Evolutionary conservation across 2,113 vertebrate genomes (phyloP).

Genomic region (Chaenocephalus aceratus): DNA sequence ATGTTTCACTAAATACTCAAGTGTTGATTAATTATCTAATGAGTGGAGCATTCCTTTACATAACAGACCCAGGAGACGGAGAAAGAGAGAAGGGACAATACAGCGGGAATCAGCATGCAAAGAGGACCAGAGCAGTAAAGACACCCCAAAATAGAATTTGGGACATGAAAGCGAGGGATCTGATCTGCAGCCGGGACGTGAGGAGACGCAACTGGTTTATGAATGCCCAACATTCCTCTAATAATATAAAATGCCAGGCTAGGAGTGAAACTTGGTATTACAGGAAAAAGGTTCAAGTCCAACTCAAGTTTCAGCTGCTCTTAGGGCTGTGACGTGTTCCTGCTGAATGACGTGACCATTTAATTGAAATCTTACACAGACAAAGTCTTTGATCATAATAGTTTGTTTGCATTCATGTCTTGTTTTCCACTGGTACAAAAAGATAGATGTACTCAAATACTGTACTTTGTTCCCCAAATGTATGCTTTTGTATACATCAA

Average conservation of each 20-base stretch:
- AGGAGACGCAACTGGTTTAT: conserved; percentile 26
- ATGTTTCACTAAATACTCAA: no score
- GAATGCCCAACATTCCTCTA: conserved; percentile 62
- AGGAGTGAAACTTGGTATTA: conserved; percentile 20
- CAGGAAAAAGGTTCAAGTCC: conserved; percentile 35
- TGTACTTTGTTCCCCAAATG: no score
- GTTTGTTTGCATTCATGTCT: no score
- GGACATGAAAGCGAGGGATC: conserved; percentile 38
- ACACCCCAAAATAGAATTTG: conserved; percentile 24
- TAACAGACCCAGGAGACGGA: neutral
- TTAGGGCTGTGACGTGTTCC: neutral
- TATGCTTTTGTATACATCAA: no score
- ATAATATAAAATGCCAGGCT: conserved; percentile 34
- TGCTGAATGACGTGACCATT: neutral
- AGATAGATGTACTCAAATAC: no score
- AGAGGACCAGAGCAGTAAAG: neutral
- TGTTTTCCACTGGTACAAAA: no score
- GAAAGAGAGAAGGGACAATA: neutral
- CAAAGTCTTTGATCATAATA: no score
- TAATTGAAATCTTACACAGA: no score
- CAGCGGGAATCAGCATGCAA: neutral
- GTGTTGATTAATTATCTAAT: no score
- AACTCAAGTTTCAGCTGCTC: conserved; percentile 7
- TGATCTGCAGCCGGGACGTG: conserved; percentile 21
- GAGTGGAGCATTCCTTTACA: neutral